phyloP scores from a whole-genome alignment of 2,113 vertebrate genomes.

The Brienomyrus brachyistius region DNA sequence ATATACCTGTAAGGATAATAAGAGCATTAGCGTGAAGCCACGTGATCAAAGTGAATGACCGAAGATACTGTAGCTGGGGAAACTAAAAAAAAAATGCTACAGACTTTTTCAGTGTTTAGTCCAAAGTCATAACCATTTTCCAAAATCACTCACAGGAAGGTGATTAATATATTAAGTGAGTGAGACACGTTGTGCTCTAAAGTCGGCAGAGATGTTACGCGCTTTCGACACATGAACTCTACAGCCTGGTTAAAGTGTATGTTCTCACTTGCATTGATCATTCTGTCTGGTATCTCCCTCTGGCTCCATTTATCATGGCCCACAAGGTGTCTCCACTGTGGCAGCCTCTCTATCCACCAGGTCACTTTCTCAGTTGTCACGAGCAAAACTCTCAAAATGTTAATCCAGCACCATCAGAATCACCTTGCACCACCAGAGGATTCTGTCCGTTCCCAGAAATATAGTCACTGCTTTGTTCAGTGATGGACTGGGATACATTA shows the following conservation, averaged over 20 bases:
- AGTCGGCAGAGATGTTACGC: neutral
- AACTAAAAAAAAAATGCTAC: neutral
- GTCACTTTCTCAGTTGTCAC: constrained; percentile 30
- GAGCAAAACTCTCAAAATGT: constrained; percentile 61
- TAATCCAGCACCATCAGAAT: constrained; percentile 51
- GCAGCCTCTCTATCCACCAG: constrained; percentile 54
- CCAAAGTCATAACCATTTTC: neutral
- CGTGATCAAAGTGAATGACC: neutral
- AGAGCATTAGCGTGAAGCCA: neutral
- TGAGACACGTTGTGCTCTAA: neutral
- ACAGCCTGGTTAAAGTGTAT: neutral
- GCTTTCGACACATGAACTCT: neutral
- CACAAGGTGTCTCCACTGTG: constrained; percentile 55
- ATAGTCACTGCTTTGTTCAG: neutral
- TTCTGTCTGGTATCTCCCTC: constrained; percentile 52
- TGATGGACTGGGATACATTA: neutral
- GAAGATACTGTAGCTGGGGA: neutral
- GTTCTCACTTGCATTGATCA: constrained; percentile 47
- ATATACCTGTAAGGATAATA: neutral
- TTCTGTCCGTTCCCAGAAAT: neutral
- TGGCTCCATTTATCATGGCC: constrained; percentile 56
- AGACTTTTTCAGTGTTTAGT: neutral
- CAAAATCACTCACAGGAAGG: neutral
- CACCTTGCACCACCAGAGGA: constrained; percentile 30
- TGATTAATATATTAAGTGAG: neutral